Conservation (phyloP, 1,140 invertebrate species). For the Caerostris extrusa region DNA sequence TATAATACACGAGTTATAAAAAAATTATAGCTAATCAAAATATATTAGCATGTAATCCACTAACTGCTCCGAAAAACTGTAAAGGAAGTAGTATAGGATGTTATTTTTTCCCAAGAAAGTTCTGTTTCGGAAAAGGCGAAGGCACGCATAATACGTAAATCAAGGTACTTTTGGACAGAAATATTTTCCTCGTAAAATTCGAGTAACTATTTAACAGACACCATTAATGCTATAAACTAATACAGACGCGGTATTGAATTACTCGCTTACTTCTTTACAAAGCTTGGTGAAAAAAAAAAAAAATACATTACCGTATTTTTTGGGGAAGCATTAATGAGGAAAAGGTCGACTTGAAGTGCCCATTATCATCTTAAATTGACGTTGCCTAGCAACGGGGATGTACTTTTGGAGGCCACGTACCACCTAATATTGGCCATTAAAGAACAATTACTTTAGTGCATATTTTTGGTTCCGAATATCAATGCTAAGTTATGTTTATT, state of each 20-base stretch:
- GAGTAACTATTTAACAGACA: constrained; percentile 35
- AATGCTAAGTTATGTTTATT: background rate
- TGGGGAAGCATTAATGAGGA: constrained; percentile 36
- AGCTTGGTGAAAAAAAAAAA: constrained; percentile 33
- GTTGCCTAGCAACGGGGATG: background rate
- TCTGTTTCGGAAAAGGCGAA: background rate
- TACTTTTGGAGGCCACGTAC: constrained; percentile 19
- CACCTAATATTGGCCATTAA: constrained; percentile 59
- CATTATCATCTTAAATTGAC: constrained; percentile 71
- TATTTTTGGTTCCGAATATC: constrained; percentile 52
- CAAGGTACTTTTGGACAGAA: background rate
- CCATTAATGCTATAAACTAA: constrained; percentile 46
- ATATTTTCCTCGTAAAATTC: constrained; percentile 25
- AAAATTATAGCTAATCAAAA: background rate
- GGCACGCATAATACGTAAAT: constrained; percentile 13
- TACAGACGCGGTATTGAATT: constrained; percentile 11
- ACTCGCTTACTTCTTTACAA: background rate
- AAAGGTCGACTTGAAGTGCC: constrained; percentile 34
- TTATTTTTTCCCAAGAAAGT: background rate
- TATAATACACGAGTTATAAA: background rate
- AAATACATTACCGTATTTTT: constrained; percentile 56
- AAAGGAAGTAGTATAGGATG: background rate
- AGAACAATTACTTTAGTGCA: constrained; percentile 63
- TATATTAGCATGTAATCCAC: background rate
- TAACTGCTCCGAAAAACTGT: background rate